A percentile compares a stretch with the other conserved stretches of the same genome.
Evolutionary conservation across 2,888 invertebrate genomes (phyloP).

Genomic region (Cryptophagus acutangulus): DNA sequence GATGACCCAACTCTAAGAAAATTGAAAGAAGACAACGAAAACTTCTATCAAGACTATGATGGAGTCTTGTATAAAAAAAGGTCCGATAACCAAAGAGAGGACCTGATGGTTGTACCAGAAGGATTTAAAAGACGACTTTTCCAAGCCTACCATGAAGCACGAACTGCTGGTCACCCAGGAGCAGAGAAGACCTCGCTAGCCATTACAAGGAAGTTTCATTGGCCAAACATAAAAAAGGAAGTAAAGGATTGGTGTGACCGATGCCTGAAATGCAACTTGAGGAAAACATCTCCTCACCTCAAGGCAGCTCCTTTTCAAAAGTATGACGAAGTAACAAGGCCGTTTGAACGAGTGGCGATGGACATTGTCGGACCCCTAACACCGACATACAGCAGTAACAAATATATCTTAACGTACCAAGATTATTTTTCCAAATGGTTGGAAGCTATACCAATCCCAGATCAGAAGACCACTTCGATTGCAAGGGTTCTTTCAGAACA

Average conservation of each 20-base stretch:
- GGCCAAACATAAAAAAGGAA: constrained; percentile 23
- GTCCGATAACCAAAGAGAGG: constrained; percentile 20
- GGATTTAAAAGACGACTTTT: constrained; percentile 1
- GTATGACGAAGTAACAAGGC: constrained; percentile 17
- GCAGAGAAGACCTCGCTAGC: constrained; percentile 20
- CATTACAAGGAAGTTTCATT: constrained; percentile 21
- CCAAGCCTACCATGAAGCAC: not conserved
- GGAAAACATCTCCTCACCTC: constrained; percentile 22
- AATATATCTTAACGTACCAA: constrained; percentile 27
- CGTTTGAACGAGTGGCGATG: constrained; percentile 23
- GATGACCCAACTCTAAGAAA: constrained; percentile 1
- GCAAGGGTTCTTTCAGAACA: constrained; percentile 21
- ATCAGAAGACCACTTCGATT: constrained; percentile 24
- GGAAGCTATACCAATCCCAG: constrained; percentile 27
- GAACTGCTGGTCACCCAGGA: constrained; percentile 14
- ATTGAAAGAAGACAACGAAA: not conserved
- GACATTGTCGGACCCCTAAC: constrained; percentile 29
- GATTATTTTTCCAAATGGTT: constrained; percentile 25
- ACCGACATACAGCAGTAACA: constrained; percentile 17
- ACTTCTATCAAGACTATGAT: too few species aligned
- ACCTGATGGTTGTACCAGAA: constrained; percentile 22
- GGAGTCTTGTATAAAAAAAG: constrained; percentile 23
- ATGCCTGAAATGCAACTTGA: constrained; percentile 24
- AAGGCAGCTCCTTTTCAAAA: constrained; percentile 21
- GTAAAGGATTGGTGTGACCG: constrained; percentile 20